Percentiles rank a stretch among this genome's conserved stretches.
Conservation (phyloP, 2,888 invertebrate species). For the Eilema griseolum region DNA sequence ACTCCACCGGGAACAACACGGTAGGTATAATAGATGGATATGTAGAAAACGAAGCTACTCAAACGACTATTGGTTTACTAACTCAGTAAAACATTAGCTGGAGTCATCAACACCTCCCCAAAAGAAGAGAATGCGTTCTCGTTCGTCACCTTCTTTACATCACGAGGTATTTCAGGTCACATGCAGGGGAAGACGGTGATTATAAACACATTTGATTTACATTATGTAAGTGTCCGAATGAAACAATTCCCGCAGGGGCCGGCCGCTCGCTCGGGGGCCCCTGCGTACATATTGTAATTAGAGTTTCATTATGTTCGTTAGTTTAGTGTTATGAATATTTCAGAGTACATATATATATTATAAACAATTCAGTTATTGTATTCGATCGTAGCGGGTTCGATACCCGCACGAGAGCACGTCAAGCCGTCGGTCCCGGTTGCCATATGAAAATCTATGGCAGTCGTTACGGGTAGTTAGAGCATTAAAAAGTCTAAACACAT, state of each 20-base stretch:
- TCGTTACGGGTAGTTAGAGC: too few species aligned
- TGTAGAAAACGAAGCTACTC: too few species aligned
- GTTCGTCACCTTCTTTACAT: background rate
- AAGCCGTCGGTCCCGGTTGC: too few species aligned
- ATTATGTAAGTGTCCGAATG: background rate
- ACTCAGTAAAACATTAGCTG: too few species aligned
- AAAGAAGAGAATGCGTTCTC: background rate
- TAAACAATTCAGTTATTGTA: accelerated
- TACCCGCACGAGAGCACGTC: too few species aligned
- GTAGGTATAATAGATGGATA: too few species aligned
- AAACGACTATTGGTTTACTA: too few species aligned
- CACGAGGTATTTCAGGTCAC: background rate
- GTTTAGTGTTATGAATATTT: background rate
- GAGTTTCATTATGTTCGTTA: background rate
- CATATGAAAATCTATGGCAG: too few species aligned
- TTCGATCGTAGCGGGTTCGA: too few species aligned
- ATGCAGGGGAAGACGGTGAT: background rate
- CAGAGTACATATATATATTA: background rate
- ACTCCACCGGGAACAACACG: too few species aligned
- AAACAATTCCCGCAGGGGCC: background rate
- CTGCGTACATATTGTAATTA: background rate
- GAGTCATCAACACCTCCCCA: too few species aligned
- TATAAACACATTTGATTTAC: background rate
- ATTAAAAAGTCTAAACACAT: too few species aligned
- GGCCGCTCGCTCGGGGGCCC: background rate